Base-by-base conservation (phyloP, 2,797 vertebrate genomes). In the Ispidina lecontei region DNA sequence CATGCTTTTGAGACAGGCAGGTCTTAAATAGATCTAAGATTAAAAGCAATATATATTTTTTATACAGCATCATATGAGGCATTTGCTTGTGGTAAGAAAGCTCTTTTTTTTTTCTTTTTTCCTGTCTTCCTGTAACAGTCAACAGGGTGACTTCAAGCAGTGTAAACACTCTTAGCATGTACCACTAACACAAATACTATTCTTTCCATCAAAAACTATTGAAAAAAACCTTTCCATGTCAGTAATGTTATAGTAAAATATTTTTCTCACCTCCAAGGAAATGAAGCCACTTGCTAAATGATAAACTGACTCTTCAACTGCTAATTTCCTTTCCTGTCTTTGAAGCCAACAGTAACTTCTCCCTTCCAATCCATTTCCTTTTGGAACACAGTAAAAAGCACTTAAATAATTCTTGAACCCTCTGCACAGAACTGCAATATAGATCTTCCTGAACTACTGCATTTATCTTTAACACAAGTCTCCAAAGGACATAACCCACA, bases 401-500 rank as follows among this genome's bases (percentile, higher is more conserved):
- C 51, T 87, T 83, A 52, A 88, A 80, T 29, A 91, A 59, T 68
- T 69, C 55, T 49, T 60, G 51, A 90, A 84, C 49, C 29, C 4
- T 64, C 46, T 55, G 59, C 43, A 67, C 12, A 49, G 59, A 77
- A 55, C 39, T 87, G 55, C 21, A 56, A 21, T 59, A 73, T 26
- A 93, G 70, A 70, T 68, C 67, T 92, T 83, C 80, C 70, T 82
- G 55, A 91, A 92, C 59, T 79, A 68, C 70, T 79, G 23, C 76
- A 91, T 89, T 84, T 88, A 84, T 82, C 85, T 92, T 92, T 72
- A 90, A 73, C 14, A 0, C 70, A 81, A 88, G 79, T 33, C 85
- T 94, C 89, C 60, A 90, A 94, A 96, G 91, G 92, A 90, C 79
- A 92, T 78, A 91, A 89, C 93, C 76, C 95, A 91, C 77, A 90